Evolutionary conservation across 2,888 invertebrate genomes (phyloP).

Genomic region (Orchestes rusci): DNA sequence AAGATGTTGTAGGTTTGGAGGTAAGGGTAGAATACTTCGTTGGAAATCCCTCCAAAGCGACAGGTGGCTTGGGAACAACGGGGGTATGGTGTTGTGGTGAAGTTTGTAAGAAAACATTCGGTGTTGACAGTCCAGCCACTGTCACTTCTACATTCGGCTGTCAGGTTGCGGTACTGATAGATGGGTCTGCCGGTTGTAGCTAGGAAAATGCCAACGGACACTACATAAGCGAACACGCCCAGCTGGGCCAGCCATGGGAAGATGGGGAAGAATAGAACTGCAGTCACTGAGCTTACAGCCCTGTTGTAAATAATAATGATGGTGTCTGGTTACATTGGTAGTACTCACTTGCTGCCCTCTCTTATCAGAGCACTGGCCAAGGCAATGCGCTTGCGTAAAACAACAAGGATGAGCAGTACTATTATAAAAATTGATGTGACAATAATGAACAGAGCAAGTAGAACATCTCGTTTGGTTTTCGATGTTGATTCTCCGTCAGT

Average conservation of each 20-base stretch:
- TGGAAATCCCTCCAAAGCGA: conserved; percentile 48
- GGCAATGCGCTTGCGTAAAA: conserved; percentile 74
- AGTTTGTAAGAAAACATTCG: conserved; percentile 23
- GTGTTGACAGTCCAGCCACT: conserved; percentile 11
- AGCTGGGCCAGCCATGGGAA: conserved; percentile 83
- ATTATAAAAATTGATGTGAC: conserved; percentile 57
- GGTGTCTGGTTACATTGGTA: too few species aligned
- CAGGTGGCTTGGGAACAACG: conserved; percentile 50
- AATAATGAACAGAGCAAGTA: conserved; percentile 63
- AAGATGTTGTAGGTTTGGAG: conserved; percentile 55
- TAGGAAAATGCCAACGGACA: conserved; percentile 63
- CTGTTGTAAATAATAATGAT: too few species aligned
- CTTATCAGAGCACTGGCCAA: conserved; percentile 87
- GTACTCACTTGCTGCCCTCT: conserved; percentile 81
- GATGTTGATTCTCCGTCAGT: not conserved
- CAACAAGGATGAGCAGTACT: conserved; percentile 67
- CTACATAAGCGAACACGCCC: conserved; percentile 61
- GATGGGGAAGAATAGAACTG: conserved; percentile 84
- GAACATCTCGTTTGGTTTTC: conserved; percentile 53
- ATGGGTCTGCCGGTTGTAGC: conserved; percentile 60
- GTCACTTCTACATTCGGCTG: conserved; percentile 2
- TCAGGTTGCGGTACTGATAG: conserved; percentile 47
- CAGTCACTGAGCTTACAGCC: conserved; percentile 77
- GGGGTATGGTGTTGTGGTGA: not conserved
- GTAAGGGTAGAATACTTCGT: not conserved